Evolutionary conservation across 2,113 vertebrate species (phyloP).

Genomic region (Dasyornis broadbenti): DNA sequence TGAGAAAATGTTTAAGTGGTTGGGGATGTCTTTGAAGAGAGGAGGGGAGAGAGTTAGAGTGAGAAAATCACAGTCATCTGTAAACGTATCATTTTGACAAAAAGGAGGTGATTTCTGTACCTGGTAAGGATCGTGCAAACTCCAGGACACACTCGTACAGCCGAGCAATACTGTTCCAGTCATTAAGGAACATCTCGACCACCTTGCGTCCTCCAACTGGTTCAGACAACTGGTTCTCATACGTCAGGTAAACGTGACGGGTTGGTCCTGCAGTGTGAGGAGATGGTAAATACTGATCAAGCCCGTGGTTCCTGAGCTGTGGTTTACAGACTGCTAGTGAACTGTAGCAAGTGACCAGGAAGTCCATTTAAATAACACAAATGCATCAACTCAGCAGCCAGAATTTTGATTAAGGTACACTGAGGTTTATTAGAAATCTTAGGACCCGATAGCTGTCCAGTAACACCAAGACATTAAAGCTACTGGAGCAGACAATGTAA

Average conservation of each 20-base stretch:
- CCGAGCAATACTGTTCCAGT: conserved; percentile 94
- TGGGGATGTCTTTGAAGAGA: conserved; percentile 85
- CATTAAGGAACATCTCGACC: conserved; percentile 97
- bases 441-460: background rate
- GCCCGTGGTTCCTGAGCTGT: background rate
- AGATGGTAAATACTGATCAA: background rate
- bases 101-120: conserved; percentile 57
- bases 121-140: conserved; percentile 89
- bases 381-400: background rate
- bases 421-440: background rate
- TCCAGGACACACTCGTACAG: conserved; percentile 96
- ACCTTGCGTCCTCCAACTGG: conserved; percentile 96
- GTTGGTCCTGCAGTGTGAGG: conserved; percentile 79
- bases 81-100: background rate
- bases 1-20: conserved; percentile 89
- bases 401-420: background rate
- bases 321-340: background rate
- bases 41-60: background rate
- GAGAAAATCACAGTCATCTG: background rate
- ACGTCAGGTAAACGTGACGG: conserved; percentile 92
- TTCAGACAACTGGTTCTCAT: conserved; percentile 94
- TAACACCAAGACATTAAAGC: background rate
- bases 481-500: background rate
- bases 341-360: background rate
- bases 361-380: background rate